Conservation (phyloP, 2,888 invertebrate species). For the Eulithis testata region DNA sequence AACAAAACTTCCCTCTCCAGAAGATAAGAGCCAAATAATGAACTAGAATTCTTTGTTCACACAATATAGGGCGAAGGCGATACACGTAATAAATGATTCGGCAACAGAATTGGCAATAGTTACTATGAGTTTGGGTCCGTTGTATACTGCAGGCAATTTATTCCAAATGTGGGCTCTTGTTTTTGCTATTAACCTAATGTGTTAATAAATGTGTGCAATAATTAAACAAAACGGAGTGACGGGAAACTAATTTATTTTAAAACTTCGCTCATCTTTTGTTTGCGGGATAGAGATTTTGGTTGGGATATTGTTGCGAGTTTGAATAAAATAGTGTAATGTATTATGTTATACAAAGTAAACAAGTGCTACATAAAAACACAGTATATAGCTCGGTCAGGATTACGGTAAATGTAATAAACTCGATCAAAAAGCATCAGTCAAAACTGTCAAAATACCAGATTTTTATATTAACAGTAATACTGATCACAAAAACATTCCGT, state of each 20-base stretch:
- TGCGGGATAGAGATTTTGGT: not conserved
- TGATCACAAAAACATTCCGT: not conserved
- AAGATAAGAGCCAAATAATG: conserved; percentile 55
- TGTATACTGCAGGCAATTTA: conserved; percentile 65
- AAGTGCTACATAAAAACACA: too few species aligned
- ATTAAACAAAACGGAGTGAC: conserved; percentile 74
- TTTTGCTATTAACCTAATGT: conserved; percentile 79
- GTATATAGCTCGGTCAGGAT: too few species aligned
- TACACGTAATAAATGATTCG: conserved; percentile 64
- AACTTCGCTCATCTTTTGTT: conserved; percentile 45
- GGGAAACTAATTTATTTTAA: conserved; percentile 68
- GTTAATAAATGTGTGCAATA: conserved; percentile 80
- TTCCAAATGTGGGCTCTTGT: conserved; percentile 72
- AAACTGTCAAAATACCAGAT: too few species aligned
- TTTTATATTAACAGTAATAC: too few species aligned
- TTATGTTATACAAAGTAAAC: too few species aligned
- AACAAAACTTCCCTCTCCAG: conserved; percentile 32
- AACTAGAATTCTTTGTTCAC: conserved; percentile 58
- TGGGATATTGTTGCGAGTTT: not conserved
- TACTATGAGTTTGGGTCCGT: conserved; percentile 28
- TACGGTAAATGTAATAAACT: too few species aligned
- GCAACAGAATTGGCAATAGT: conserved; percentile 17
- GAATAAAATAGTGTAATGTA: too few species aligned
- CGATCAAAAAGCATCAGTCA: too few species aligned
- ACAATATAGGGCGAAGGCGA: conserved; percentile 59